Base-by-base conservation (phyloP, 2,888 invertebrate species). In the Agriopis aurantiaria region DNA sequence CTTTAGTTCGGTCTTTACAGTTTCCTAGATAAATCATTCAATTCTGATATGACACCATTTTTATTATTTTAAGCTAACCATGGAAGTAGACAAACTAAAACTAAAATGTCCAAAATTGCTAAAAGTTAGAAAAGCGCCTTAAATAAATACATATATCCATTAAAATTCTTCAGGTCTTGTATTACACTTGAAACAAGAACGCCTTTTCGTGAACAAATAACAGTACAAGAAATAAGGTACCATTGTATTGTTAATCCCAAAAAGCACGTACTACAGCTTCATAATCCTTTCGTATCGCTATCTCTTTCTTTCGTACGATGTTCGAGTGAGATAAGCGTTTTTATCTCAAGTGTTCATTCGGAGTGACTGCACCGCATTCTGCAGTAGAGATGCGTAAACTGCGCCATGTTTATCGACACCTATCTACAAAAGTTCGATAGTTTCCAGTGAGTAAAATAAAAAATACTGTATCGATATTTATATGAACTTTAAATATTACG, bases 311-410 rank as follows among this genome's bases (percentile, higher is more conserved):
- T 74, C 78, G 9, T 23, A 12, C 49, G 45, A 63, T 53, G 40
- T 69, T 23, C 5, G 74, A 69, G 46, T 40, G 71, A 63, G 75
- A 71, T 5, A 53, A 62, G 64, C 10, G 57, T 12, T 45, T n/a
- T n/a, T 59, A 59, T 68, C 67, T 65, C 63, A 84, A 87, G 88
- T 88, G 87, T 90, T 92, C 93, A 93, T 93, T 93, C 91, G 83
- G 41, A 88, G 87, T 87, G 85, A 90, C 89, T 90, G 90, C 89
- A 84, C 93, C 85, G 87, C 93, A 93, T 93, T 93, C 93, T 93
- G 83, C 71, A 68, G 77, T 90, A 92, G 91, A 82, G 92, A 75
- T 86, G 89, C 75, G 68, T 23, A 65, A 51, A 33, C 10, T 72
- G 67, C 17, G 65, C 49, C 17, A 33, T 51, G 52, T 56, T 57